Evolutionary conservation across 2,888 invertebrate species (phyloP).

Genomic region (Clanis bilineata): DNA sequence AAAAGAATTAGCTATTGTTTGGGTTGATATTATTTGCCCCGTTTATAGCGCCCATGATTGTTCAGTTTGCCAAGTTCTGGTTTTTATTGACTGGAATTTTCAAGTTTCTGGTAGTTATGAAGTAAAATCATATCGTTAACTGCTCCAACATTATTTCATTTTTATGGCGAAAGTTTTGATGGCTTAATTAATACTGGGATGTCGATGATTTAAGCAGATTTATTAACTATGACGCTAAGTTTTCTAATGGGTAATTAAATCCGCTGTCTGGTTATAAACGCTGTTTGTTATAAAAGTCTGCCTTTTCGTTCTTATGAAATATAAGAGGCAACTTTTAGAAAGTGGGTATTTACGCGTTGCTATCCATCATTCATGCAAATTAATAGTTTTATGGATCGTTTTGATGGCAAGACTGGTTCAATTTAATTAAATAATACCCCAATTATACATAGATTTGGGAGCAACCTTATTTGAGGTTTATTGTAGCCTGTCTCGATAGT

Average conservation of each 20-base stretch:
- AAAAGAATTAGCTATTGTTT: conserved; percentile 5
- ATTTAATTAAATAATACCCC: background rate
- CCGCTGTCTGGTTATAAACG: background rate
- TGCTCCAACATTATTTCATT: conserved; percentile 26
- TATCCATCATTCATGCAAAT: too few relatives aligned
- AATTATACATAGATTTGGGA: background rate
- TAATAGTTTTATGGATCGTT: too few relatives aligned
- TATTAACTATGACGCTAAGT: background rate
- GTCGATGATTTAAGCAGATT: conserved; percentile 13
- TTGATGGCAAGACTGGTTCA: too few relatives aligned
- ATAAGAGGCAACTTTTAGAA: too few relatives aligned
- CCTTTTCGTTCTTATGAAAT: background rate
- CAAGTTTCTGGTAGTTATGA: conserved; percentile 32
- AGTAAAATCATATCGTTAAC: conserved; percentile 15
- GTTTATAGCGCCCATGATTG: conserved; percentile 21
- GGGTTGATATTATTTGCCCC: too few relatives aligned
- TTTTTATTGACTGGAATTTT: conserved; percentile 37
- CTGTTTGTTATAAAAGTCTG: background rate
- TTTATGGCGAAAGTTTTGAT: conserved; percentile 34
- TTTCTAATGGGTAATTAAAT: background rate
- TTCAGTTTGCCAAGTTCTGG: conserved; percentile 31
- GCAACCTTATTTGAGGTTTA: background rate
- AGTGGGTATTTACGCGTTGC: too few relatives aligned
- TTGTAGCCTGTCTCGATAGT: background rate
- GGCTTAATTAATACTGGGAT: conserved; percentile 19